phyloP scores from a whole-genome alignment of 2,888 invertebrate genomes.

The Tachina lurida region DNA sequence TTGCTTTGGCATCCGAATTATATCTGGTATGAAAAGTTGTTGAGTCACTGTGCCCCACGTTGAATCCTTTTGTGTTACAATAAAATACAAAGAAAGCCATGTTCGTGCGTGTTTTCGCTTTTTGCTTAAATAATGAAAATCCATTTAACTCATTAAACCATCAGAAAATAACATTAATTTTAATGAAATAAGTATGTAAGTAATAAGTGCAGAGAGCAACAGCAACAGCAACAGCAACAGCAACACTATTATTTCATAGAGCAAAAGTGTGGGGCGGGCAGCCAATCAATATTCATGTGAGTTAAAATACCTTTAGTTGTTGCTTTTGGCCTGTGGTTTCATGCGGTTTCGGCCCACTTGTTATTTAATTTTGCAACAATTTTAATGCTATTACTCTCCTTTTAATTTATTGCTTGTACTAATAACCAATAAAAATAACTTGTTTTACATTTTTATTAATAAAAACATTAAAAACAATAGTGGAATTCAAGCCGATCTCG shows the following conservation, averaged over 20 bases:
- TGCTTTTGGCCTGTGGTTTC: constrained; percentile 37
- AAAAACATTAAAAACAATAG: neutral
- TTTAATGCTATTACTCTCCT: neutral
- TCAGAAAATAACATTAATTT: constrained; percentile 15
- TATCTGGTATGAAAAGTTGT: neutral
- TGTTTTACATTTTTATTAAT: neutral
- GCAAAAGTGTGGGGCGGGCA: constrained; percentile 7
- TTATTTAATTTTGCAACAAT: constrained; percentile 19
- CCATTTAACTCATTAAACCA: constrained; percentile 53
- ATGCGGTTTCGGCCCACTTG: constrained; percentile 49
- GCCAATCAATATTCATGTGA: neutral
- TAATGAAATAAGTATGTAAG: constrained; percentile 25
- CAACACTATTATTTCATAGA: neutral
- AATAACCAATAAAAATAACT: constrained; percentile 1
- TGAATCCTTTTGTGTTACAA: constrained; percentile 31
- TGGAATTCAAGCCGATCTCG: too few species aligned
- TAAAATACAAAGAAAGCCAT: constrained; percentile 3
- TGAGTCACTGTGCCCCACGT: neutral
- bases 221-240: constrained; percentile 9
- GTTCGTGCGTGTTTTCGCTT: constrained; percentile 6
- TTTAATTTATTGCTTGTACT: constrained; percentile 28
- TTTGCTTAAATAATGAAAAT: constrained; percentile 46
- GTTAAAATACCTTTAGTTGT: constrained; percentile 10
- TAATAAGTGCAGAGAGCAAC: constrained; percentile 11
- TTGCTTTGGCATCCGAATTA: too few species aligned